Percentiles rank a stretch among this genome's conserved stretches.
These are phyloP conservation scores for Eleginops maclovinus DNA, from an alignment of 2,113 vertebrate species.

Conservation along the genomic window DNA sequence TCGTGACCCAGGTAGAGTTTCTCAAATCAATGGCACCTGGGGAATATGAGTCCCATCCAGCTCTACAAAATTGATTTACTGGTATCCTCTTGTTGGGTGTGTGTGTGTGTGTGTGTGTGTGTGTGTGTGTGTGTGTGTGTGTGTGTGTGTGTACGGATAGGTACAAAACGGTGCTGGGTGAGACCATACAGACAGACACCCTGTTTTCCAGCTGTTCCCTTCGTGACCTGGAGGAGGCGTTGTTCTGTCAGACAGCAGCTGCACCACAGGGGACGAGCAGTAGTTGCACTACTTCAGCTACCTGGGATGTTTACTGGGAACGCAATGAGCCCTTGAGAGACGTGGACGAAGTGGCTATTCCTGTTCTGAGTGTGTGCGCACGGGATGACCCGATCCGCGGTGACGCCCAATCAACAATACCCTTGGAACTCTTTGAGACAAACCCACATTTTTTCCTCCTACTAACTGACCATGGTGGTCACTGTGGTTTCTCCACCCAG, in stretches of 20 bases:
- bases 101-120: neutral
- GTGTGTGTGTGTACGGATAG: constrained; percentile 54
- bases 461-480: constrained; percentile 82
- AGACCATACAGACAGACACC: constrained; percentile 76
- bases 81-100: constrained; percentile 31
- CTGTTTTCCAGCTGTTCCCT: constrained; percentile 83
- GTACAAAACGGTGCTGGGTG: constrained; percentile 83
- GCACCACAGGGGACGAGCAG: constrained; percentile 21
- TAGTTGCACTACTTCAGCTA: constrained; percentile 25
- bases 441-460: constrained; percentile 89
- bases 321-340: constrained; percentile 86
- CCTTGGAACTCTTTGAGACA: constrained; percentile 87
- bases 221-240: constrained; percentile 81
- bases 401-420: constrained; percentile 74
- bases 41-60: constrained; percentile 36
- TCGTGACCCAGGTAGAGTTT: constrained; percentile 56
- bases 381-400: constrained; percentile 85
- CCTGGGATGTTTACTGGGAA: constrained; percentile 88
- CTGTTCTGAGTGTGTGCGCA: constrained; percentile 85
- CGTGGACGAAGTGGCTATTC: constrained; percentile 87
- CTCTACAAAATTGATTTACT: constrained; percentile 56
- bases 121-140: neutral
- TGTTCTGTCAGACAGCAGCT: constrained; percentile 81
- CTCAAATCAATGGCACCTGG: constrained; percentile 53
- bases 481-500: constrained; percentile 84